Conservation (phyloP, 2,797 vertebrate genomes). For the Eremophila alpestris region DNA sequence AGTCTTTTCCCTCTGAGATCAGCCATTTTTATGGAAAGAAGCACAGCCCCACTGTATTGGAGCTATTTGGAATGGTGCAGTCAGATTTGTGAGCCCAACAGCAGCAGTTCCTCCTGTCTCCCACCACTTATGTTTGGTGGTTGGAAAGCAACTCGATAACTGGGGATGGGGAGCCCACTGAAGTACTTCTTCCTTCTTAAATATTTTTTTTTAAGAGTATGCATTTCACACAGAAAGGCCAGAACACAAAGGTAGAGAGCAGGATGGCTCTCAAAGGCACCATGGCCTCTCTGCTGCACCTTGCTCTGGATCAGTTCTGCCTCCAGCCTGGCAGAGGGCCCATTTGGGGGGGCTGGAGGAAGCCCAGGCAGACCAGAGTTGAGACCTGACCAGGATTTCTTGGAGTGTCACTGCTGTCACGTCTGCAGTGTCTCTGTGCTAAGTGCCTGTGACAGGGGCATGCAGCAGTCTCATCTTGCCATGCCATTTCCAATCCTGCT, state of each 20-base stretch:
- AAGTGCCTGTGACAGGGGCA: conserved; percentile 5
- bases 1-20: not conserved
- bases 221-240: not conserved
- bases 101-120: not conserved
- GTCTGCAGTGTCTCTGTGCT: not conserved
- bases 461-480: conserved; percentile 23
- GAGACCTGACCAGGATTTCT: not conserved
- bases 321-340: not conserved
- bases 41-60: fast-evolving
- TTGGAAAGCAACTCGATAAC: not conserved
- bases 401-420: not conserved
- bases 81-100: not conserved
- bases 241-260: not conserved
- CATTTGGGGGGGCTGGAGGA: not conserved
- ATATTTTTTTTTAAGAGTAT: not conserved
- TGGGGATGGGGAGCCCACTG: not conserved
- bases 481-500: conserved; percentile 32
- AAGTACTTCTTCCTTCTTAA: not conserved
- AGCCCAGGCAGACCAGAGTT: not conserved
- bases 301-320: not conserved
- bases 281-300: not conserved
- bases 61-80: not conserved
- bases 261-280: not conserved
- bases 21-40: not conserved
- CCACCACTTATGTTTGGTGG: not conserved